Conservation (phyloP, 2,888 invertebrate genomes). For the Ormyrus labotus region DNA sequence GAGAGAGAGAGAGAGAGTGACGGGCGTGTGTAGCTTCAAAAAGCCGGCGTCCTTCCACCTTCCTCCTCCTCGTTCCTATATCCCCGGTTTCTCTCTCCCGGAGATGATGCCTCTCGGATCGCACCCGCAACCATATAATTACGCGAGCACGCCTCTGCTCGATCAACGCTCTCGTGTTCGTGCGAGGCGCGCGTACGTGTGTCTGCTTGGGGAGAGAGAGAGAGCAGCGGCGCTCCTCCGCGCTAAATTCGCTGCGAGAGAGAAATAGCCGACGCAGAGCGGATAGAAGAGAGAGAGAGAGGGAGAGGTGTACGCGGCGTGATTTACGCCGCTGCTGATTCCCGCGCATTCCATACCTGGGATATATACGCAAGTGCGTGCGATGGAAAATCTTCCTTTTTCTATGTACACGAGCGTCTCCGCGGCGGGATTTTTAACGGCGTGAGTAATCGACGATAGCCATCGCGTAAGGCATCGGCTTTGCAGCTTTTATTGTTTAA, state of each 20-base stretch:
- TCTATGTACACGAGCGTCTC: not conserved
- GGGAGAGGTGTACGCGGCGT: conserved; percentile 51
- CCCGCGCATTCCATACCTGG: conserved; percentile 58
- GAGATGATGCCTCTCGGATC: conserved; percentile 57
- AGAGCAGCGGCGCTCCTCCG: not conserved
- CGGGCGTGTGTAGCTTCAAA: conserved; percentile 33
- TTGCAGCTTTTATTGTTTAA: conserved; percentile 10
- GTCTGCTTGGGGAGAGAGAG: conserved; percentile 28
- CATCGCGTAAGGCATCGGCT: not conserved
- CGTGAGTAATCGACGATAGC: not conserved
- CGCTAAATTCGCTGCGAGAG: conserved; percentile 38
- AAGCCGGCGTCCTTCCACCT: conserved; percentile 48
- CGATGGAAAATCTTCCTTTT: conserved; percentile 19
- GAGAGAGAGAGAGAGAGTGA: not conserved
- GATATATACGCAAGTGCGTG: not conserved
- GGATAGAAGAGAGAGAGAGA: not conserved
- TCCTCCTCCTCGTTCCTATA: no score
- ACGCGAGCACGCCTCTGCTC: conserved; percentile 59
- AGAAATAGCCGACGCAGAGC: conserved; percentile 9
- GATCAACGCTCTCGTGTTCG: conserved; percentile 52
- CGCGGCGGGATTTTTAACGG: not conserved
- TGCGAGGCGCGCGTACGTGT: conserved; percentile 35
- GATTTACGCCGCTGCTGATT: conserved; percentile 65
- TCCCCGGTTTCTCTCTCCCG: conserved; percentile 10
- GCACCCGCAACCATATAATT: conserved; percentile 65